phyloP scores from a whole-genome alignment of 2,888 invertebrate genomes.

The Napeogenes sylphis region DNA sequence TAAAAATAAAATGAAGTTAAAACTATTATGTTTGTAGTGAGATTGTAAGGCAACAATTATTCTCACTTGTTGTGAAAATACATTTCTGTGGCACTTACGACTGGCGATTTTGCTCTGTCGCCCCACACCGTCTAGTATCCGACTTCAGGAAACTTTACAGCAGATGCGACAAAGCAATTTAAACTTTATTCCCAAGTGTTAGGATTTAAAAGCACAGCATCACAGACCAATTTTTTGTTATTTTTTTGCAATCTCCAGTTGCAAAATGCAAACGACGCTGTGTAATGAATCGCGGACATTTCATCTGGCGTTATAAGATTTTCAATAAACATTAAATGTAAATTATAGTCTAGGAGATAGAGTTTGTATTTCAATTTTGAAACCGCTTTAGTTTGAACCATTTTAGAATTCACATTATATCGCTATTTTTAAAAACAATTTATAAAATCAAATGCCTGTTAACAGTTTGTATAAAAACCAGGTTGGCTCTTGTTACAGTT shows the following conservation, averaged over 20 bases:
- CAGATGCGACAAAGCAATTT: slow-evolving; percentile 45
- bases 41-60: slow-evolving; percentile 62
- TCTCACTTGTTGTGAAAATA: slow-evolving; percentile 71
- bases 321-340: slow-evolving; percentile 39
- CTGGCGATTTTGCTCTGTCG: slow-evolving; percentile 71
- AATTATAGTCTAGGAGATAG: slow-evolving; percentile 10
- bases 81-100: slow-evolving; percentile 70
- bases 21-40: slow-evolving; percentile 53
- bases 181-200: slow-evolving; percentile 47
- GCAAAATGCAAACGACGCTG: slow-evolving; percentile 41
- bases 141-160: slow-evolving; percentile 40
- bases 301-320: slow-evolving; percentile 47
- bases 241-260: slow-evolving; percentile 21
- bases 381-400: too few relatives aligned
- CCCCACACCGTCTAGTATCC: slow-evolving; percentile 38
- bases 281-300: slow-evolving; percentile 52
- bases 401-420: too few relatives aligned
- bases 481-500: background rate
- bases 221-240: slow-evolving; percentile 24
- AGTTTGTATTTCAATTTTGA: background rate
- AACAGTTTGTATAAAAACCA: background rate
- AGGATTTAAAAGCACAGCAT: slow-evolving; percentile 36
- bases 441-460: background rate
- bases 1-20: slow-evolving; percentile 28
- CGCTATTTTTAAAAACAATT: too few relatives aligned